Evolutionary conservation across 2,888 invertebrate genomes (phyloP).

Genomic region (Pantelozetes paolii): DNA sequence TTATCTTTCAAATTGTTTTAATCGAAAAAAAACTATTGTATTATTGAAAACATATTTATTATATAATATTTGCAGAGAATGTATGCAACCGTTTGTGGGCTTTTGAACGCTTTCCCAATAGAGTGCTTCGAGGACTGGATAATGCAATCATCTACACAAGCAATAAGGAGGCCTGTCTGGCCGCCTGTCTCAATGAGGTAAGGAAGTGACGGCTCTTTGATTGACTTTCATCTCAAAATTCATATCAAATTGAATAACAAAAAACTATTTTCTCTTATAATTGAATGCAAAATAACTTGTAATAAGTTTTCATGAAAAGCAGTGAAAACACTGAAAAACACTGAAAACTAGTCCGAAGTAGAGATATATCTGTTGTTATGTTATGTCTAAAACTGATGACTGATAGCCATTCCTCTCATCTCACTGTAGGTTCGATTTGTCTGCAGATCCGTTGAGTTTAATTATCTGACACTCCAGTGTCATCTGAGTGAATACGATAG

Average conservation of each 20-base stretch:
- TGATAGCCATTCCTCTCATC: not conserved
- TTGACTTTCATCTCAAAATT: not conserved
- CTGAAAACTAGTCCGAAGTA: too few species aligned
- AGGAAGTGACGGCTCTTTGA: conserved; percentile 41
- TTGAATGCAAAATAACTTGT: not conserved
- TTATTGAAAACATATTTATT: not conserved
- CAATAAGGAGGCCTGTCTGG: conserved; percentile 86
- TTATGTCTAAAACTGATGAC: not conserved
- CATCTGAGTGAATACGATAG: conserved; percentile 84
- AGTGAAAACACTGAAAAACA: not conserved
- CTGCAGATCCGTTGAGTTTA: conserved; percentile 87
- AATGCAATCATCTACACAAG: conserved; percentile 88
- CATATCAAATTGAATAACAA: not conserved
- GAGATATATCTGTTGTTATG: not conserved
- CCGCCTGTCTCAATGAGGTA: conserved; percentile 86
- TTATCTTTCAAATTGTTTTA: not conserved
- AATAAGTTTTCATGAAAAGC: not conserved
- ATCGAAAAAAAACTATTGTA: not conserved
- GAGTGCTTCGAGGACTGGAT: conserved; percentile 81
- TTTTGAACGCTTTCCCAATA: conserved; percentile 87
- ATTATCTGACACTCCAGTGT: conserved; percentile 85
- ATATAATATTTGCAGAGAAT: conserved; percentile 74
- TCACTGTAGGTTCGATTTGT: conserved; percentile 70
- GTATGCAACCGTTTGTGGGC: conserved; percentile 87
- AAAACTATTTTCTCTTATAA: too few species aligned